These are phyloP conservation scores for Sesia apiformis DNA, from an alignment of 2,888 invertebrate species.

Conservation along the genomic window DNA sequence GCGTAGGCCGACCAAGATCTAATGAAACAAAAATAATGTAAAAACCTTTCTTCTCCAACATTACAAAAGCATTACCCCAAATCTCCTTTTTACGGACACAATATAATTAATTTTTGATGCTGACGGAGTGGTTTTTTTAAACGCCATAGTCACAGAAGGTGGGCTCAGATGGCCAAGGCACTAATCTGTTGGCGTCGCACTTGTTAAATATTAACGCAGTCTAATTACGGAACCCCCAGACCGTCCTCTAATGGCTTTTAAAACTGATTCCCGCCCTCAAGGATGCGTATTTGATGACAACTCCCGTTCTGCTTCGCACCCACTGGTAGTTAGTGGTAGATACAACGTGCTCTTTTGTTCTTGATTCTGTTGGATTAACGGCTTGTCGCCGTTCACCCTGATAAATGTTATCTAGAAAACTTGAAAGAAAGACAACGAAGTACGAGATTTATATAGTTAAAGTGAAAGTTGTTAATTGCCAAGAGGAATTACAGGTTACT, in stretches of 20 bases:
- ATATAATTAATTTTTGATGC: constrained; percentile 64
- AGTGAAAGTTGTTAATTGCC: no score
- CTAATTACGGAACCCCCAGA: constrained; percentile 60
- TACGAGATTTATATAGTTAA: no score
- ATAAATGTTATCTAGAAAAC: no score
- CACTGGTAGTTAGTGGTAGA: background rate
- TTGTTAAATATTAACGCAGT: constrained; percentile 74
- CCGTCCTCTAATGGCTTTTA: constrained; percentile 70
- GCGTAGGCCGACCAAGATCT: constrained; percentile 3
- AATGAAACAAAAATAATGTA: constrained; percentile 15
- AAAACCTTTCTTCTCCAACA: background rate
- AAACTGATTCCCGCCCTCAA: constrained; percentile 70
- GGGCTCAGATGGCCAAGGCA: constrained; percentile 57
- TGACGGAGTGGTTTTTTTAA: constrained; percentile 62
- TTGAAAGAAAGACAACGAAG: no score
- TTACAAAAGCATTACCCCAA: constrained; percentile 44
- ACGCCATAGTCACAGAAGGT: constrained; percentile 47
- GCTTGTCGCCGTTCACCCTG: no score
- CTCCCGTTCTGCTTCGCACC: constrained; percentile 36
- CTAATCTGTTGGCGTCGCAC: constrained; percentile 65
- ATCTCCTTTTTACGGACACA: constrained; percentile 35
- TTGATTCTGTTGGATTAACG: no score
- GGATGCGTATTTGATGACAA: constrained; percentile 74
- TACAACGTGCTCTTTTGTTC: no score
- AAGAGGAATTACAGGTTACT: no score